Conservation (phyloP, 1,140 invertebrate species). For the Diuraphis noxia region DNA sequence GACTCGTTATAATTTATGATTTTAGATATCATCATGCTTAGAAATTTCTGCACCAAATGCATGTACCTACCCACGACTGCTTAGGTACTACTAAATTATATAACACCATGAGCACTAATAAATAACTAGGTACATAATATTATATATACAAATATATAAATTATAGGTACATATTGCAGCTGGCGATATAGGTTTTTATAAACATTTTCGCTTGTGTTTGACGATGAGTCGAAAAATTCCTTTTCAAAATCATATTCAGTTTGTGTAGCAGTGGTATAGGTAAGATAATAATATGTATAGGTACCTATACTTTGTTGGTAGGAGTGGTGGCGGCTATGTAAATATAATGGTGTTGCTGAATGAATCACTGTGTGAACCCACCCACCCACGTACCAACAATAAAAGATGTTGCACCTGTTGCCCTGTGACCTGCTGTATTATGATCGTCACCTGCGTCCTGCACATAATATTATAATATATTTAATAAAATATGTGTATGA, state of each 20-base stretch:
- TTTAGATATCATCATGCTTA: neutral
- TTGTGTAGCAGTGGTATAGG: neutral
- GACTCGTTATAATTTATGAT: neutral
- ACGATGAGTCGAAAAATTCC: neutral
- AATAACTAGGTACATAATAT: neutral
- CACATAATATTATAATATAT: neutral
- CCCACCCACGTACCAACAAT: constrained; percentile 3
- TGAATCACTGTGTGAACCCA: constrained; percentile 4
- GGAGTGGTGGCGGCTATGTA: neutral
- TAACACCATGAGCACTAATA: neutral
- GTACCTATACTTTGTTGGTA: neutral
- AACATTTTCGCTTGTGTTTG: neutral
- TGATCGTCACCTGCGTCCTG: neutral
- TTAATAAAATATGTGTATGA: neutral
- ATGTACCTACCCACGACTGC: no score
- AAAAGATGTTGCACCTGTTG: constrained; percentile 5
- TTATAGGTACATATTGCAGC: no score
- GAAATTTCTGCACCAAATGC: neutral
- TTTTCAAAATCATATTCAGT: neutral
- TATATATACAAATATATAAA: neutral
- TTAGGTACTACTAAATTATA: neutral
- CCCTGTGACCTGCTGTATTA: neutral
- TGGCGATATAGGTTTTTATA: no score
- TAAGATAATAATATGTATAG: neutral
- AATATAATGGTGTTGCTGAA: neutral